phyloP scores from a whole-genome alignment of 2,888 invertebrate genomes.

The Pheosia tremula region DNA sequence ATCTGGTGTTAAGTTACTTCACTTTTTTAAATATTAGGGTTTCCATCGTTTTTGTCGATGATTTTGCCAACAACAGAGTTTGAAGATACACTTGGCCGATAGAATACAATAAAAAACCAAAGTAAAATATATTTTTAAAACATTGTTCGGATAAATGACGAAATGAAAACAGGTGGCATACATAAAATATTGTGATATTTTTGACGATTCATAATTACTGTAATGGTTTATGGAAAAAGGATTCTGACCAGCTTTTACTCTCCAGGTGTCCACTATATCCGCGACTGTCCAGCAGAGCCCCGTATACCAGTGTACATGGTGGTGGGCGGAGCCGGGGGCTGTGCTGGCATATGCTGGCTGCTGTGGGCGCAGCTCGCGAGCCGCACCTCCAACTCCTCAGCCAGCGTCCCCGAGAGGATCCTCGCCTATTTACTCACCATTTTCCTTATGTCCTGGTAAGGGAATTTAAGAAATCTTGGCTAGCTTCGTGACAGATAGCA shows the following conservation, averaged over 20 bases:
- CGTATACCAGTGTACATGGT: constrained; percentile 93
- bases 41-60: too few species aligned
- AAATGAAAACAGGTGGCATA: too few species aligned
- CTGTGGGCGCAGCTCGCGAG: constrained; percentile 87
- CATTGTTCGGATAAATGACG: too few species aligned
- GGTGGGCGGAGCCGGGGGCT: constrained; percentile 91
- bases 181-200: too few species aligned
- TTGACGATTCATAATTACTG: too few species aligned
- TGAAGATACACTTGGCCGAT: too few species aligned
- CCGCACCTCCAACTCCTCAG: constrained; percentile 82
- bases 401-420: constrained; percentile 83
- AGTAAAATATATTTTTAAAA: too few species aligned
- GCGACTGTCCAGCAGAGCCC: constrained; percentile 91
- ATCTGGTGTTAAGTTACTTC: too few species aligned
- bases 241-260: neutral
- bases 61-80: too few species aligned
- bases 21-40: too few species aligned
- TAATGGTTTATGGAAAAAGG: too few species aligned
- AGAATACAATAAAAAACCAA: too few species aligned
- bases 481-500: neutral
- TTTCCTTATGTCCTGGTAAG: constrained; percentile 88
- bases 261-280: constrained; percentile 90
- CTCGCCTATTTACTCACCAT: constrained; percentile 88
- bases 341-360: constrained; percentile 88
- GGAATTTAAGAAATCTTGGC: constrained; percentile 5